Conservation (phyloP, 2,113 vertebrate species). For the Nibea albiflora region DNA sequence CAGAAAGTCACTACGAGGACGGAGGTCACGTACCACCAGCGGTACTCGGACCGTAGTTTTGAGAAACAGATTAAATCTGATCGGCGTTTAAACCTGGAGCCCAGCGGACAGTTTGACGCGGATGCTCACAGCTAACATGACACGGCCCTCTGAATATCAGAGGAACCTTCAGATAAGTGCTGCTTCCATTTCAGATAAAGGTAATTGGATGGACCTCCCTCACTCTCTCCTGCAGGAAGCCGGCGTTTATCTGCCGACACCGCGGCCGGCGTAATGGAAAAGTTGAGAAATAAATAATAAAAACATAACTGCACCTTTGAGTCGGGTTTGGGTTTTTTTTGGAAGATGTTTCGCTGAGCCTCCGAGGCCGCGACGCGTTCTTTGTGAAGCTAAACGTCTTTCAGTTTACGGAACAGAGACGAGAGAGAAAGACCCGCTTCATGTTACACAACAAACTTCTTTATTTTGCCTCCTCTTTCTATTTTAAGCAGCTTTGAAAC, state of each 20-base stretch:
- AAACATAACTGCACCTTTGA: conserved; percentile 57
- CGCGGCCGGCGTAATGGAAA: conserved; percentile 40
- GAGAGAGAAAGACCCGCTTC: conserved; percentile 27
- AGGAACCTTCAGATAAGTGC: conserved; percentile 20
- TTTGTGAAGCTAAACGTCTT: conserved; percentile 51
- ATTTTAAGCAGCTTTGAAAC: conserved; percentile 64
- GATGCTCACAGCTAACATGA: conserved; percentile 8
- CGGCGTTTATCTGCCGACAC: conserved; percentile 42
- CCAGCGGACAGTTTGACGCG: neutral
- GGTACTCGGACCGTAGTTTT: too few species aligned
- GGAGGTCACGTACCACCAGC: too few species aligned
- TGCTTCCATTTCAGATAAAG: conserved; percentile 51
- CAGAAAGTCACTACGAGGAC: too few species aligned
- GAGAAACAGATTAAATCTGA: neutral
- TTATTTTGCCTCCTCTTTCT: conserved; percentile 50
- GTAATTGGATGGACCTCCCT: conserved; percentile 52
- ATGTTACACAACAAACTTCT: conserved; percentile 64
- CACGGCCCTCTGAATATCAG: conserved; percentile 31
- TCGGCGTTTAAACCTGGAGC: neutral
- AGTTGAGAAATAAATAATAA: conserved; percentile 37
- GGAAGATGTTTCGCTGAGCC: conserved; percentile 38
- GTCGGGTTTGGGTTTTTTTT: conserved; percentile 46
- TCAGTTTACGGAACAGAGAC: conserved; percentile 27
- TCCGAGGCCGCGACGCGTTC: conserved; percentile 24
- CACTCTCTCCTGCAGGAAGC: neutral